Base-by-base conservation (phyloP, 53 echinoderm and acorn worm genomes). In the Actinopyga echinites region DNA sequence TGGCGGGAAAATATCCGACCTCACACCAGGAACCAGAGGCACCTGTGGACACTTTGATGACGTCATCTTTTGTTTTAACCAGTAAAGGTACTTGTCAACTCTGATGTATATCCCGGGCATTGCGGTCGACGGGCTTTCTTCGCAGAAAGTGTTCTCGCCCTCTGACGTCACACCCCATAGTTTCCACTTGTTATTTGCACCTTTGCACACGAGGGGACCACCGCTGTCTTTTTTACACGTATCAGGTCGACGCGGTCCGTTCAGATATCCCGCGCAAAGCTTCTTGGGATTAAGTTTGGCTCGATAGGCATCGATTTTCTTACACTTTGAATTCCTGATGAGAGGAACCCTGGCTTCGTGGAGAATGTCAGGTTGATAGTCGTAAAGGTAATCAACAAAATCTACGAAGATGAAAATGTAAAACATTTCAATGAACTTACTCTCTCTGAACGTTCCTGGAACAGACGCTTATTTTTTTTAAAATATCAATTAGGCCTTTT, bases 161-260 rank as follows among this genome's bases (percentile, higher is more conserved):
- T 94, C 95, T 23, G 99, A 99, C 5, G 99, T 99, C 29, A 99
- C 89, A 4, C 99, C 95, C 80, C 85, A 87, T 0, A 99, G 85
- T 33, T 89, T 95, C 79, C 87, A 99, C 19, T 56, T 67, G 6
- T 87, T 89, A 29, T 80, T 82, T 7, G 25, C 43, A 2, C 69
- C 22, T 90, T 91, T 75, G 62, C 99, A 99, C 17, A 92, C 87
- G 56, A 99, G 64, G 22, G 99, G 99, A 34, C 99, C 99, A 23
- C 99, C 99, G 58, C 99, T 99, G 85, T 99, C 99, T 0, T 90
- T 92, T 35, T 95, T 90, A 53, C 99, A 99, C 1, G 99, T 92
- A 69, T 99, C 99, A 0, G 92, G 79, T 15, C 90, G 85, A 38
- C 57, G 45, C 5, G 60, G 83, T 1, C 85, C 87, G 15, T 53